phyloP scores from a whole-genome alignment of 2,797 vertebrate species.

The Catostomus latipinnis region DNA sequence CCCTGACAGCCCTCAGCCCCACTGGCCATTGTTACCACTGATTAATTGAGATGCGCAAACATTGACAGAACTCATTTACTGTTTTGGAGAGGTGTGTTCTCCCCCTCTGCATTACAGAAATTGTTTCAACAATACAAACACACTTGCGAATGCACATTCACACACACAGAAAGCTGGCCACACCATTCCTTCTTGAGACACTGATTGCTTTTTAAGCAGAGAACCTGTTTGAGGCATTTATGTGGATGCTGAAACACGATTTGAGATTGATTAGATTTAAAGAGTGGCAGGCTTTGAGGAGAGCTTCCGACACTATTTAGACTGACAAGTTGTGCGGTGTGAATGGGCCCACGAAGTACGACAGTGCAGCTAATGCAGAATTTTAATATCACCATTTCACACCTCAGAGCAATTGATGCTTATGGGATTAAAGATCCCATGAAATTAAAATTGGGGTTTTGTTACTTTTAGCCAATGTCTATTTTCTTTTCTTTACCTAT shows the following conservation, averaged over 20 bases:
- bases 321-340: conserved; percentile 4
- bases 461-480: too few relatives aligned
- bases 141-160: conserved; percentile 18
- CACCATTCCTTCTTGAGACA: conserved; percentile 29
- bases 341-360: not conserved
- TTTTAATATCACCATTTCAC: conserved; percentile 22
- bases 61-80: conserved; percentile 82
- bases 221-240: conserved; percentile 67
- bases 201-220: conserved; percentile 60
- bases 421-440: not conserved
- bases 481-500: too few relatives aligned
- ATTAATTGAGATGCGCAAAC: conserved; percentile 80
- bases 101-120: conserved; percentile 56
- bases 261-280: conserved; percentile 61
- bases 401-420: not conserved
- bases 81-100: conserved; percentile 73
- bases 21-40: conserved; percentile 70
- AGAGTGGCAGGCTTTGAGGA: conserved; percentile 31
- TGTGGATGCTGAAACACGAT: conserved; percentile 65
- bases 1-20: conserved; percentile 57
- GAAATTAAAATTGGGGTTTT: too few relatives aligned
- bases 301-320: not conserved
- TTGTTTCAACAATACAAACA: conserved; percentile 64
- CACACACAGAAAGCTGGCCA: conserved; percentile 20
- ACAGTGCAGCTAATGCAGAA: conserved; percentile 1